Evolutionary conservation across 1,140 invertebrate species (phyloP), one percentile per base, ranked within the genome.

Genomic region (Marisa cornuarietis): DNA sequence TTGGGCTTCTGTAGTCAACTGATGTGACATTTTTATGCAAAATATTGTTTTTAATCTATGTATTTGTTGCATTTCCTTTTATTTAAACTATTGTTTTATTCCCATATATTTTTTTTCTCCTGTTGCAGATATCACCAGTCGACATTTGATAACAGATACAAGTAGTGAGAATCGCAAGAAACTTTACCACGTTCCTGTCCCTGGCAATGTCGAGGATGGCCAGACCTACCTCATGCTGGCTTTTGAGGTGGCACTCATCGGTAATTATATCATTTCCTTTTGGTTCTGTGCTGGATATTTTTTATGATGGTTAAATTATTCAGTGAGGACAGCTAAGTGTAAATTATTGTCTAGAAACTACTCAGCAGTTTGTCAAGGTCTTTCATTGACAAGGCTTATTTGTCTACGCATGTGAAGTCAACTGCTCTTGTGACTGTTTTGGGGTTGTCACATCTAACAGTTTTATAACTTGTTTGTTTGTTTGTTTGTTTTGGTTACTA

Each of bases 211-310:
- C 92, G 90, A 91, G 76, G 82, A 83, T 42, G 87, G 93, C 58
- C 95, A 96, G 89, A 95, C 95, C 6, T 96, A 95, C 90, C 92
- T 96, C 51, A 94, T 94, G 6, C 88, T 96, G 78, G 95, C 95
- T 52, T 91, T 95, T 79, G 94, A 95, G 89, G 93, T 93, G 49
- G 92, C 91, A 31, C 88, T 94, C 14, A 92, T 93, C 74, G 92
- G 89, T 90, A 80, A 79, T 85, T 81, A 51, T 62, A 79, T 9
- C 16, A 71, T 42, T 31, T 71, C 2, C 9, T 26, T n/a, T 71
- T 71, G 2, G 69, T 71, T 71, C 8, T 4, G 8, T n/a, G 26
- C n/a, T 6, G 22, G 16, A 49, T 51, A 14, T 74, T 42, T 20
- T n/a, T n/a, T 18, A 74, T 58, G 13, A 18, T 20, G 18, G 72